phyloP scores from a whole-genome alignment of 2,888 invertebrate species.

The Heliothis peltigera region DNA sequence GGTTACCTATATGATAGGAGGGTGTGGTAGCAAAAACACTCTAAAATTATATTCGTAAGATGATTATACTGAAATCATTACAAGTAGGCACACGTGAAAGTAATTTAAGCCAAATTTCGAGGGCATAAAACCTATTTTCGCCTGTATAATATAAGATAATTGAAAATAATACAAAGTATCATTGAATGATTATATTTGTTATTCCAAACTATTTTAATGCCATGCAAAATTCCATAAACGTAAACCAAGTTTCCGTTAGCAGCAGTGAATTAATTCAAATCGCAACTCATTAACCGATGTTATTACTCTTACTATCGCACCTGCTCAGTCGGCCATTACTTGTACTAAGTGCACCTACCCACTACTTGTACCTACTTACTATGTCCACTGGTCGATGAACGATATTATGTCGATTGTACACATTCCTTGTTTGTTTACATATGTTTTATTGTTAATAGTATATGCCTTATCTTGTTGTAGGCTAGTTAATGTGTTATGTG shows the following conservation, averaged over 20 bases:
- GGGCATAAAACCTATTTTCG: too few species aligned
- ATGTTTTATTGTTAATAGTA: slow-evolving; percentile 33
- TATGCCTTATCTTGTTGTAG: slow-evolving; percentile 18
- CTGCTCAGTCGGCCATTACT: slow-evolving; percentile 40
- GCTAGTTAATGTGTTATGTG: too few species aligned
- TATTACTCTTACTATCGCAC: slow-evolving; percentile 53
- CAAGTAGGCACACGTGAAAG: background rate
- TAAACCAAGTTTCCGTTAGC: slow-evolving; percentile 51
- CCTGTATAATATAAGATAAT: background rate
- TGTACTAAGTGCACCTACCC: slow-evolving; percentile 15
- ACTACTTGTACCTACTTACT: background rate
- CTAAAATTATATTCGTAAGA: slow-evolving; percentile 10
- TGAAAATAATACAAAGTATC: background rate
- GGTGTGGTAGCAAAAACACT: slow-evolving; percentile 23
- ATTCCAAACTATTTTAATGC: slow-evolving; percentile 9
- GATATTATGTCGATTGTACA: slow-evolving; percentile 58
- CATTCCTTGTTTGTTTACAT: slow-evolving; percentile 39
- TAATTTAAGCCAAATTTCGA: too few species aligned
- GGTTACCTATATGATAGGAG: slow-evolving; percentile 5
- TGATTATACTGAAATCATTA: too few species aligned
- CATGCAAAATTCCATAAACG: slow-evolving; percentile 21
- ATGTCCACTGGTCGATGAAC: slow-evolving; percentile 64
- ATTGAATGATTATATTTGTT: background rate
- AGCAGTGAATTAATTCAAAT: slow-evolving; percentile 51
- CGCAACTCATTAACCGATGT: slow-evolving; percentile 48